Evolutionary conservation across 2,113 vertebrate genomes (phyloP), one percentile per base, ranked within the genome.

Genomic region (Clarias macrocephalus): DNA sequence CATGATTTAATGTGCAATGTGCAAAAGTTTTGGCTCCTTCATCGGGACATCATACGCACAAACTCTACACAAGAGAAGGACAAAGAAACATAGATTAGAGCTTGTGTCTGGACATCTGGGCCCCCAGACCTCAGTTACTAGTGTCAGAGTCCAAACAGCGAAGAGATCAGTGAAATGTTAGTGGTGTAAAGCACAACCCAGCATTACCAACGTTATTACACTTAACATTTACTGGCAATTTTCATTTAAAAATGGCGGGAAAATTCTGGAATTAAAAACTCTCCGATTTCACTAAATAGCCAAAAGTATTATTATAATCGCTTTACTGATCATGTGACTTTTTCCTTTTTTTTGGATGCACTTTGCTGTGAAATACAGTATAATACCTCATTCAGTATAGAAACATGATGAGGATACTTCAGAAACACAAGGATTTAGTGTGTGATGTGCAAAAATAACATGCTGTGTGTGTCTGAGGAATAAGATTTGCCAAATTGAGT

Each of bases 1-100:
- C 65, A 87, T 6, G 72, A 83, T 62, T 85, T 72, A 76, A 56
- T 77, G 84, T 81, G 16, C 56, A 33, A 88, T 89, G 52, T 30
- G 70, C 76, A 66, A 62, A 76, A 75, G 60, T 72, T 28, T 19
- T 52, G 37, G 57, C 65, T 82, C 86, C 83, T 56, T 97, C 95
- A 99, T 91, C 97, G 97, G 90, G 97, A 99, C 97, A 99, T 98
- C 97, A 99, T 99, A 89, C 97, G 96, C 88, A 98, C 97, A 92
- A 99, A 99, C 92, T 99, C 97, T 99, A 95, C 37, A 88, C 84
- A 80, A 28, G 54, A 81, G 25, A 28, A 60, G 75, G 18, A 87
- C 11, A 82, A 8, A 75, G 19, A 63, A n/a, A 82, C 56, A 56
- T 57, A 16, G 42, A 76, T 76, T n/a, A 76, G 12, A 76, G n/a